Evolutionary conservation across 2,888 invertebrate species (phyloP).

Genomic region (Protodeltote pygarga): DNA sequence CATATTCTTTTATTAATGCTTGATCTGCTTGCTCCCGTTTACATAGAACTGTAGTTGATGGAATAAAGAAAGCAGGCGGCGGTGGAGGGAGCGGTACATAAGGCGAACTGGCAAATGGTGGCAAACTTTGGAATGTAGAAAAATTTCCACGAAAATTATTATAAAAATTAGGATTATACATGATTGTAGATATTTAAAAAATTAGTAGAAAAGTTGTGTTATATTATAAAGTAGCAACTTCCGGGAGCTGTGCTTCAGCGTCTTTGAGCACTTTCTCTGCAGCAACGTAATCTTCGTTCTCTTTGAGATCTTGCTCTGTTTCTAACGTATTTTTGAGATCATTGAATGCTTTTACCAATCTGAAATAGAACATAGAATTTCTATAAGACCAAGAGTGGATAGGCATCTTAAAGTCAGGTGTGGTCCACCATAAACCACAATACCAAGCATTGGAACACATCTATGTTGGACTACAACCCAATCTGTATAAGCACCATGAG

Average conservation of each 20-base stretch:
- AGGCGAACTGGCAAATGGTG: conserved; percentile 54
- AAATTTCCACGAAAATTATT: conserved; percentile 64
- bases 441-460: too few relatives aligned
- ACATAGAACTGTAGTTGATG: conserved; percentile 10
- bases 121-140: conserved; percentile 76
- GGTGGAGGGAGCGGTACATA: conserved; percentile 50
- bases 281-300: conserved; percentile 89
- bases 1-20: conserved; percentile 65
- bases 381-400: neutral
- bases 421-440: too few relatives aligned
- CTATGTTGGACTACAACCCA: too few relatives aligned
- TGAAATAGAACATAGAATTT: conserved; percentile 56
- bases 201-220: conserved; percentile 54
- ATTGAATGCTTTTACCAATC: conserved; percentile 90
- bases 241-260: conserved; percentile 87
- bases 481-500: too few relatives aligned
- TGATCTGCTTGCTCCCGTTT: conserved; percentile 54
- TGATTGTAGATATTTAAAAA: conserved; percentile 70
- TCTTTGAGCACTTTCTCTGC: conserved; percentile 90
- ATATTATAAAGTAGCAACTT: conserved; percentile 62
- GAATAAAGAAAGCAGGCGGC: conserved; percentile 34
- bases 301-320: conserved; percentile 92
- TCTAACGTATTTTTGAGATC: conserved; percentile 91
- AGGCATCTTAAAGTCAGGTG: too few relatives aligned
- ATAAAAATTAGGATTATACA: conserved; percentile 76